A percentile compares a stretch with the other conserved stretches of the same genome.
These are phyloP conservation scores for Microtus oregoni DNA, from an alignment of 2,113 vertebrate genomes.

Conservation along the genomic window DNA sequence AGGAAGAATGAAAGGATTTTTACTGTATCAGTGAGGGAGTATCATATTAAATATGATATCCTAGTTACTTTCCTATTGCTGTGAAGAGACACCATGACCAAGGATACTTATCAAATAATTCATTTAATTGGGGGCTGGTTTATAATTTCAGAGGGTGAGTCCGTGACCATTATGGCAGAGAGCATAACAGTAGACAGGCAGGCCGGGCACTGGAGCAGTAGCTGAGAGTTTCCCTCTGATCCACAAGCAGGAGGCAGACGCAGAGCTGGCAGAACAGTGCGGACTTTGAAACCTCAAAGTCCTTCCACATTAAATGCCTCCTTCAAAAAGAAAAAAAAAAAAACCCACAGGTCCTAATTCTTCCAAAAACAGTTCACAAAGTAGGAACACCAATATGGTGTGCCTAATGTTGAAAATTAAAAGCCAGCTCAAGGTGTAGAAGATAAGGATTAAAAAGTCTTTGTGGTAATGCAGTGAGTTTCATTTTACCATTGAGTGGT, in stretches of 20 bases:
- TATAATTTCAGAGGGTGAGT: neutral
- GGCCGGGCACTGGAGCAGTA: neutral
- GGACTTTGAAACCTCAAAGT: neutral
- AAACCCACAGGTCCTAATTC: too few relatives aligned
- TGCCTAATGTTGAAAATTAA: neutral
- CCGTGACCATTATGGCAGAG: neutral
- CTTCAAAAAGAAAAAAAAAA: neutral
- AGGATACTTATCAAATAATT: neutral
- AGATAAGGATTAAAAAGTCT: neutral
- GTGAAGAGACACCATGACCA: neutral
- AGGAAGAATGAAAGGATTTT: neutral
- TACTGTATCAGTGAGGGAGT: neutral
- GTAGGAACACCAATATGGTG: neutral
- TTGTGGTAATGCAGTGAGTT: neutral
- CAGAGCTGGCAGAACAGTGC: neutral
- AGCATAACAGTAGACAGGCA: neutral
- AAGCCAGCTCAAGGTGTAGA: neutral
- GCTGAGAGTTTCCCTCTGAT: neutral
- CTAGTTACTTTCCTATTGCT: neutral
- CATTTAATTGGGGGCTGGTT: neutral
- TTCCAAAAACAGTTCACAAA: neutral
- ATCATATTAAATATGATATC: neutral
- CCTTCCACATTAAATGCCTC: neutral
- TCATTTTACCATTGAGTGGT: neutral
- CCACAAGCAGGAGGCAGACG: neutral